phyloP scores from a whole-genome alignment of 2,888 invertebrate species.

The Adelphocoris suturalis region DNA sequence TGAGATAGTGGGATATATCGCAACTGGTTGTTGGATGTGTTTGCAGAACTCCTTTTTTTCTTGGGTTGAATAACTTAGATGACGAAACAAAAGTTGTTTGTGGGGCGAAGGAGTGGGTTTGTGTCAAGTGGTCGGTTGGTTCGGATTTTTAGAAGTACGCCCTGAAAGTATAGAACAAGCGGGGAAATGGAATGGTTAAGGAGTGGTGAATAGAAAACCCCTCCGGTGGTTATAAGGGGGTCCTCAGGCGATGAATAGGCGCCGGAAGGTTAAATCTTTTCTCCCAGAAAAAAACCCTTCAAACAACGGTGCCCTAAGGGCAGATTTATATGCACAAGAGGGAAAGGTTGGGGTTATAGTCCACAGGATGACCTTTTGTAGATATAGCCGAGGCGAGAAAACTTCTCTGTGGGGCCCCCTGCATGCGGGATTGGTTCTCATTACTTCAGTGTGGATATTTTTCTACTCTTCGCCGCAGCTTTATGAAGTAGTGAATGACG shows the following conservation, averaged over 20 bases:
- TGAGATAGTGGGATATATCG: neutral
- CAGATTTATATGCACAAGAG: slow-evolving; percentile 60
- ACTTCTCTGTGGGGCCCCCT: no score
- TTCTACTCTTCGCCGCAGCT: no score
- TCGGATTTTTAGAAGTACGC: neutral
- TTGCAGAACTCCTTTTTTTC: slow-evolving; percentile 3
- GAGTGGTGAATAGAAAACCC: slow-evolving; percentile 24
- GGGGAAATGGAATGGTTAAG: slow-evolving; percentile 19
- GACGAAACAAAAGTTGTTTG: neutral
- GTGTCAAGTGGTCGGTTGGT: slow-evolving; percentile 29
- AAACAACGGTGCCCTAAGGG: slow-evolving; percentile 64
- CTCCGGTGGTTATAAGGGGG: neutral
- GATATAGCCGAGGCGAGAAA: neutral
- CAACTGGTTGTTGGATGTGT: slow-evolving; percentile 37
- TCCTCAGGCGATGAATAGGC: slow-evolving; percentile 44
- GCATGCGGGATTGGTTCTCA: neutral
- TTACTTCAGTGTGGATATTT: neutral
- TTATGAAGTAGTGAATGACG: no score
- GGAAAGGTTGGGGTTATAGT: neutral
- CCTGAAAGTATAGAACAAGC: neutral
- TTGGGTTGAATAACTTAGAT: neutral
- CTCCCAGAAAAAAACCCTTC: neutral
- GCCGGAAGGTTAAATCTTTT: slow-evolving; percentile 47
- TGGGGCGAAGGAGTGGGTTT: neutral
- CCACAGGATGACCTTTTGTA: slow-evolving; percentile 15